Base-by-base conservation (phyloP, 2,113 vertebrate species). In the Marmota flaviventris region DNA sequence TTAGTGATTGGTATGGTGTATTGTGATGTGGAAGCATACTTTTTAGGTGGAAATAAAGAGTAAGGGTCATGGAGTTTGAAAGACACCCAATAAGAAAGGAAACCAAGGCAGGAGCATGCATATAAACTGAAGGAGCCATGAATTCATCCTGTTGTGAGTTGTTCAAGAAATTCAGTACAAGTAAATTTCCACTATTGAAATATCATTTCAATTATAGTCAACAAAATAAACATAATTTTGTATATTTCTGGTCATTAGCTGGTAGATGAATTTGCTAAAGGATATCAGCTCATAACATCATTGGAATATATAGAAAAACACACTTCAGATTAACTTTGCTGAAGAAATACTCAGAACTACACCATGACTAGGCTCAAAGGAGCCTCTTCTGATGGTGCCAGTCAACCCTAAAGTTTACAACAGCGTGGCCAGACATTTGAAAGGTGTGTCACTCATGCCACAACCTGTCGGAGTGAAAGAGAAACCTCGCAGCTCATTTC, bases 1-100 rank as follows among this genome's bases (percentile, higher is more conserved):
- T 63, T 84, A 58, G 12, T 12, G 17, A 72, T 7, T 61, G 20
- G 16, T 12, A 34, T 1, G 22, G 17, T 65, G 1, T 65, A 14
- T 0, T 5, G 22, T 1, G 14, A 14, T 20, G 2, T 4, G 10
- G 25, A 6, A 51, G 9, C 25, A 37, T 14, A 67, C 56, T 16
- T 72, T 94, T 45, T 61, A 72, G 58, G 48, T 1, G 89, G 56
- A 58, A 39, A 69, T 61, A 34, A n/a, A 24, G n/a, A 77, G 8
- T 42, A 61, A 69, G 75, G 81, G 5, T 65, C 37, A 42, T 11
- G 4, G n/a, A 11, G 10, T 58, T 67, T 16, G 22, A 11, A 32
- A 11, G 29, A 5, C n/a, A n/a, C 8, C 45, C 6, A 24, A 37
- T 32, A 17, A 94, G 48, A 81, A n/a, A 1, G 85, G 63, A 82